Conservation (phyloP, 2,888 invertebrate genomes). For the Athalia rosae region DNA sequence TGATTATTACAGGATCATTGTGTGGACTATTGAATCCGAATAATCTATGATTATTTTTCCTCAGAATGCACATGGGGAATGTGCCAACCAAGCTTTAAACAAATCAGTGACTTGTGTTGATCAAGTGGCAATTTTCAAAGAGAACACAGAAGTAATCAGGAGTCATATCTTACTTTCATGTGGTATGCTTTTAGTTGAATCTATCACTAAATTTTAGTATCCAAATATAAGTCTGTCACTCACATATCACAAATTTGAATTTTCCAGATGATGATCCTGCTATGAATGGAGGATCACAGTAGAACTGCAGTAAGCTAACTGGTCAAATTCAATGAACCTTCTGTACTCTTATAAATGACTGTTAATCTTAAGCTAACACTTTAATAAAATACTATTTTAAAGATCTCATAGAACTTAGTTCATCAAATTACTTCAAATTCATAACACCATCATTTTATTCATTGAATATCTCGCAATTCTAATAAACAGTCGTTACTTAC, state of each 20-base stretch:
- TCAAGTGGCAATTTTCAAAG: constrained; percentile 54
- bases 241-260: constrained; percentile 18
- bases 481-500: constrained; percentile 51
- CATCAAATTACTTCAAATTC: too few species aligned
- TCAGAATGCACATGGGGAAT: constrained; percentile 51
- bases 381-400: too few species aligned
- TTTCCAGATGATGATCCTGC: constrained; percentile 49
- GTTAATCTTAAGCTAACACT: too few species aligned
- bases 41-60: background rate
- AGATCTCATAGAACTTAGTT: too few species aligned
- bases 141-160: constrained; percentile 51
- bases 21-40: background rate
- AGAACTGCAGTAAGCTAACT: too few species aligned
- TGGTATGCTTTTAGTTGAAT: constrained; percentile 48
- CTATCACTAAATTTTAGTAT: background rate
- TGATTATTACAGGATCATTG: background rate
- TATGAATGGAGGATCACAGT: constrained; percentile 24
- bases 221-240: too few species aligned
- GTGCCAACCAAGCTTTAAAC: constrained; percentile 49
- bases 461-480: constrained; percentile 49
- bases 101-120: constrained; percentile 52
- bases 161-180: constrained; percentile 38
- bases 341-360: too few species aligned
- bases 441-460: background rate
- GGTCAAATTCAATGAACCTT: too few species aligned